A percentile compares a stretch with the other conserved stretches of the same genome.
phyloP scores from a whole-genome alignment of 2,113 vertebrate species.

The Cairina moschata region DNA sequence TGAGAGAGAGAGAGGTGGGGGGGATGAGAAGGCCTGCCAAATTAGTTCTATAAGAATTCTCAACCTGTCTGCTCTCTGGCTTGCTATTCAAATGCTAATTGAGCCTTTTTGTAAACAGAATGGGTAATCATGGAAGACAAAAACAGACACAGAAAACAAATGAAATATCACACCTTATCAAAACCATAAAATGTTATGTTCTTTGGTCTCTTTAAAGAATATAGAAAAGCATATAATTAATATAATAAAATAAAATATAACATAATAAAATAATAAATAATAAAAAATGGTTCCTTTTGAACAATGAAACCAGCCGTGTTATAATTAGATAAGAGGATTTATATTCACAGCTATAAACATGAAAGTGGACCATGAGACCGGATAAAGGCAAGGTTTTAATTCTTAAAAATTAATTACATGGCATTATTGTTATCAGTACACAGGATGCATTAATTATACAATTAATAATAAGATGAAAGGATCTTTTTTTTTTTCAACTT shows the following conservation, averaged over 20 bases:
- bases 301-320: constrained; percentile 83
- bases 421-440: constrained; percentile 86
- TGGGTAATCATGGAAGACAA: constrained; percentile 83
- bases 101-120: constrained; percentile 85
- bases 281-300: constrained; percentile 74
- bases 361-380: constrained; percentile 79
- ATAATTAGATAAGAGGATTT: constrained; percentile 87
- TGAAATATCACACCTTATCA: constrained; percentile 80
- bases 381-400: constrained; percentile 83
- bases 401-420: constrained; percentile 87
- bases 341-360: constrained; percentile 80
- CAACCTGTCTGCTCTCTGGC: constrained; percentile 82
- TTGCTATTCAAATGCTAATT: constrained; percentile 86
- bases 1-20: constrained; percentile 47
- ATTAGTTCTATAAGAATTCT: constrained; percentile 85
- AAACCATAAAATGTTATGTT: constrained; percentile 69
- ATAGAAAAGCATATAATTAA: constrained; percentile 70
- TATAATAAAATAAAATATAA: constrained; percentile 79
- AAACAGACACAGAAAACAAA: constrained; percentile 81
- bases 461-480: constrained; percentile 82
- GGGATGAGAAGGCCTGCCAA: constrained; percentile 75
- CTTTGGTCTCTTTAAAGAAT: constrained; percentile 55
- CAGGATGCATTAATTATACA: constrained; percentile 85
- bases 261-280: constrained; percentile 76
- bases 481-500: constrained; percentile 53